These are phyloP conservation scores for Parambassis ranga DNA, from an alignment of 2,797 vertebrate species.

Conservation along the genomic window DNA sequence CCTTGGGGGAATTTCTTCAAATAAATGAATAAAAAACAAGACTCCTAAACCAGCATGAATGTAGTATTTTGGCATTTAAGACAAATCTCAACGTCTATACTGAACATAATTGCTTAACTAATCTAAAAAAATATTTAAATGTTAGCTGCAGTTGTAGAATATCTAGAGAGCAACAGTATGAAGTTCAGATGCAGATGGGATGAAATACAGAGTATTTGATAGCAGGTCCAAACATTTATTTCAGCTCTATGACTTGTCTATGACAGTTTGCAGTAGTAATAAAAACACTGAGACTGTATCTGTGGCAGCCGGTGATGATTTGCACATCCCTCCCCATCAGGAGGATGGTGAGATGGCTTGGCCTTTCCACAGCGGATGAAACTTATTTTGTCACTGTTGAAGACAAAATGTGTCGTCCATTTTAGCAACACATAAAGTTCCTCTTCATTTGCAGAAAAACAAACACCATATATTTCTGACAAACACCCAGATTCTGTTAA, in stretches of 20 bases:
- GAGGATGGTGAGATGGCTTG: constrained; percentile 14
- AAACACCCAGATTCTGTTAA: constrained; percentile 43
- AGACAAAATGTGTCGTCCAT: constrained; percentile 35
- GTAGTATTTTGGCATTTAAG: too few species aligned
- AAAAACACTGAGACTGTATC: constrained; percentile 54
- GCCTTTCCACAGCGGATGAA: constrained; percentile 24
- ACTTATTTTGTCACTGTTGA: constrained; percentile 24
- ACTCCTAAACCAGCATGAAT: too few species aligned
- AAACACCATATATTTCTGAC: constrained; percentile 45
- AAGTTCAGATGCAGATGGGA: constrained; percentile 27
- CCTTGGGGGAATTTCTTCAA: too few species aligned
- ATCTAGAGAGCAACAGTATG: neutral
- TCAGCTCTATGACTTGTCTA: constrained; percentile 11
- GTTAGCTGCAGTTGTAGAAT: too few species aligned
- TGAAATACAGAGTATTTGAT: constrained; percentile 51
- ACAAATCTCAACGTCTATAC: too few species aligned
- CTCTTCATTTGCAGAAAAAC: constrained; percentile 32
- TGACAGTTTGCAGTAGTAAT: constrained; percentile 56
- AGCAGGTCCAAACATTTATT: constrained; percentile 46
- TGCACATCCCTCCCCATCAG: constrained; percentile 42
- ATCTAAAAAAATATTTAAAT: too few species aligned
- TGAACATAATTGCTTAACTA: too few species aligned
- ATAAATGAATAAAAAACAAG: too few species aligned
- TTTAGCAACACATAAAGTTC: constrained; percentile 17
- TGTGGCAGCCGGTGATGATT: constrained; percentile 55